phyloP scores from a whole-genome alignment of 2,113 vertebrate genomes.

The Gobio gobio region DNA sequence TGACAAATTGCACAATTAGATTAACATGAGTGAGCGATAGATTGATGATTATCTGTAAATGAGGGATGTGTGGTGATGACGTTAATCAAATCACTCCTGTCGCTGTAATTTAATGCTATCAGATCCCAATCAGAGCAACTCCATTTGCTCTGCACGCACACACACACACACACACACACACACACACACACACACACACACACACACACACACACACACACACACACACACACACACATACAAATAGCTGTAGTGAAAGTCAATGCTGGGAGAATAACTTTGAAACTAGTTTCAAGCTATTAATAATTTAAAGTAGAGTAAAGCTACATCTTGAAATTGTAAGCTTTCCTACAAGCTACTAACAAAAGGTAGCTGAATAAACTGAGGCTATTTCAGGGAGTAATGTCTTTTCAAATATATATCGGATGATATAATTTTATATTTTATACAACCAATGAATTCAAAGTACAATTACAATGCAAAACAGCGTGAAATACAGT shows the following conservation, averaged over 20 bases:
- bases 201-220: background rate
- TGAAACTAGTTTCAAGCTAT: background rate
- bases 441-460: no score
- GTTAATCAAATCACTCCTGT: conserved; percentile 71
- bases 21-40: conserved; percentile 73
- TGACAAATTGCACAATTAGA: conserved; percentile 80
- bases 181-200: background rate
- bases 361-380: background rate
- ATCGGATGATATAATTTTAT: background rate
- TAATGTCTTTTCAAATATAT: background rate
- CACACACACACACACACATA: background rate
- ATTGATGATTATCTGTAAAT: conserved; percentile 79
- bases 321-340: background rate
- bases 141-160: conserved; percentile 10
- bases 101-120: conserved; percentile 42
- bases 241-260: background rate
- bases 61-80: conserved; percentile 67
- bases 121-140: conserved; percentile 14
- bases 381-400: background rate
- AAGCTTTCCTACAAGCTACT: background rate
- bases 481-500: background rate
- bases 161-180: conserved; percentile 8
- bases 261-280: background rate
- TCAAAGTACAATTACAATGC: background rate
- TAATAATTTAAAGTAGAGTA: background rate